A percentile compares a stretch with the other conserved stretches of the same genome.
Evolutionary conservation across 1,140 invertebrate species (phyloP).

Genomic region (Dysdera silvatica): DNA sequence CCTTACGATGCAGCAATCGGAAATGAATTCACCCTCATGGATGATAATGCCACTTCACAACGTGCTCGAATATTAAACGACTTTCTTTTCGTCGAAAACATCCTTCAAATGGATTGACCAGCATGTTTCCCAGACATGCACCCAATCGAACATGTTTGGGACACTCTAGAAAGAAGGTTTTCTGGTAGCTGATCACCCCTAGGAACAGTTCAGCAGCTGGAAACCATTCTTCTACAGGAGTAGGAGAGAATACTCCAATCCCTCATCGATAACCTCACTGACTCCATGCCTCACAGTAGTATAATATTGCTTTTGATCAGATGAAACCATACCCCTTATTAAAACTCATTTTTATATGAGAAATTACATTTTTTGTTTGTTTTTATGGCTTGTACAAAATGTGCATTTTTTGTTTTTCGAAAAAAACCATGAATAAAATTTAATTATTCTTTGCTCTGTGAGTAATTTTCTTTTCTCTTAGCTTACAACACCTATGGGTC

Average conservation of each 20-base stretch:
- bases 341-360: not conserved
- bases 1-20: not conserved
- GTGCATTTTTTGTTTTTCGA: not conserved
- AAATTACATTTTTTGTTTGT: not conserved
- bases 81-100: not conserved
- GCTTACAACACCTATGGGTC: too few species aligned
- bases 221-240: not conserved
- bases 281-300: not conserved
- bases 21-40: not conserved
- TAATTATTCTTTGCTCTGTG: too few species aligned
- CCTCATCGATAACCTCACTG: constrained; percentile 2
- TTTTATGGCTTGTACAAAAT: not conserved
- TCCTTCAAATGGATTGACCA: not conserved
- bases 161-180: not conserved
- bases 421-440: too few species aligned
- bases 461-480: too few species aligned
- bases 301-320: not conserved
- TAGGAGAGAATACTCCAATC: not conserved
- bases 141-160: not conserved
- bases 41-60: not conserved
- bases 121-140: not conserved
- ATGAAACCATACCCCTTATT: not conserved
- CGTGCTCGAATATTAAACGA: not conserved
- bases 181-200: not conserved
- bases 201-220: not conserved